Evolutionary conservation across 2,113 vertebrate species (phyloP), one percentile per base, ranked within the genome.

Genomic region (Oncorhynchus tshawytscha): DNA sequence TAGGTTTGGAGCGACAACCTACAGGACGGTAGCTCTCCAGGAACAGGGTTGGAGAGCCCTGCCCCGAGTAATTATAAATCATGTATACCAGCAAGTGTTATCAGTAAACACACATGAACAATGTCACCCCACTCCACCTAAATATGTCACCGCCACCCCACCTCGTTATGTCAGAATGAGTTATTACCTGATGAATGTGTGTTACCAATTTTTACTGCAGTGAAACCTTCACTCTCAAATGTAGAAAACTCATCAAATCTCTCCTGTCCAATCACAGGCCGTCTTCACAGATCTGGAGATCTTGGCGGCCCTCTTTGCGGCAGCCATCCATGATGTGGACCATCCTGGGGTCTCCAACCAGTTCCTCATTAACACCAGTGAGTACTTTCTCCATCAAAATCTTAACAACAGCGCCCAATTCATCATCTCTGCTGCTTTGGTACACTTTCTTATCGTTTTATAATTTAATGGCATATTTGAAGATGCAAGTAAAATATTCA

Each of bases 261-360:
- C 66, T 59, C 31, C 24, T 64, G 74, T 74, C 84, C 66, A 73
- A 81, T 70, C 15, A 0, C 84, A 99, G 98, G 97, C 96, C 0
- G 98, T 99, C 82, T 99, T 99, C 91, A 99, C 97, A 0, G 98
- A 99, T 75, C 82, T 99, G 88, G 98, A 99, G 91, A 97, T 99
- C 87, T 93, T 99, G 51, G 98, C 98, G 24, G 96, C 97, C 76
- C 96, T 99, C 90, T 99, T 99, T 39, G 97, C 97, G 1, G 96
- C 97, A 68, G 98, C 98, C 1, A 99, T 99, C 88, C 98, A 99
- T 7, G 98, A 99, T 11, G 98, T 99, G 76, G 98, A 99, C 91
- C 98, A 99, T 86, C 98, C 98, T 0, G 98, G 98, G 79, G 97
- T 99, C 90, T 96, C 97, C 87, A 99, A 99, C 91, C 97, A 99